phyloP scores from a whole-genome alignment of 2,113 vertebrate species.

The Equus quagga region DNA sequence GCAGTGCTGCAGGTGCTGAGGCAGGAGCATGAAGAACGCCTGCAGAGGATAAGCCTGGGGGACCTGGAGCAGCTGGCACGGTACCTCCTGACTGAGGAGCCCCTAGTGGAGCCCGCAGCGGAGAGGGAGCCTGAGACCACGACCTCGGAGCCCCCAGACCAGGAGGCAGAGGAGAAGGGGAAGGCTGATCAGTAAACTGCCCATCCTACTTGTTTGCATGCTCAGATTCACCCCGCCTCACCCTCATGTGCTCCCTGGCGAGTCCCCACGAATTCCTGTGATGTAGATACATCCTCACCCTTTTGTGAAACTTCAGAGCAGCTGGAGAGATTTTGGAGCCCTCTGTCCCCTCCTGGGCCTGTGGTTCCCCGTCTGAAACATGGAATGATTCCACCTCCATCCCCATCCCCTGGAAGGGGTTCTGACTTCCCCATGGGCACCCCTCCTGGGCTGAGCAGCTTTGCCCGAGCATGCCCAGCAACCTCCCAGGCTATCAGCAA shows the following conservation, averaged over 20 bases:
- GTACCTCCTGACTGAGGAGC: neutral
- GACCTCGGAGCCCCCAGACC: neutral
- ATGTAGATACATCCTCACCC: neutral
- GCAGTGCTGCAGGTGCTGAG: conserved; percentile 44
- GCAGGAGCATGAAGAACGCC: conserved; percentile 21
- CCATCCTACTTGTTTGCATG: neutral
- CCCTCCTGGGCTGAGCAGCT: neutral
- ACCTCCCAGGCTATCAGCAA: neutral
- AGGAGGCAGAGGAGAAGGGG: neutral
- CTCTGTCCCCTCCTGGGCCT: neutral
- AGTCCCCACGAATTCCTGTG: neutral
- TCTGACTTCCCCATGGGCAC: neutral
- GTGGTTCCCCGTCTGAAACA: neutral
- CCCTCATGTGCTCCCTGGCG: neutral
- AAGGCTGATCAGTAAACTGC: neutral
- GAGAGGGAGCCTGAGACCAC: neutral
- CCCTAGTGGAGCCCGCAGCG: accelerated
- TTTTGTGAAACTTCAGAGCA: neutral
- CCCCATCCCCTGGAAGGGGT: neutral
- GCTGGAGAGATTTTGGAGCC: neutral
- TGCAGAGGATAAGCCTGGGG: conserved; percentile 56
- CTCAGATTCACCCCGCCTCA: neutral
- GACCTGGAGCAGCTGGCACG: conserved; percentile 68
- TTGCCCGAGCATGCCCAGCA: neutral
- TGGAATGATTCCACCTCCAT: neutral